Evolutionary conservation across 2,113 vertebrate genomes (phyloP).

Genomic region (Rattus norvegicus): GRCr8 NC_086026.1:21288001-21288500

Average conservation of each 20-base stretch:
- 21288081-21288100: not conserved
- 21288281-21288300: not conserved
- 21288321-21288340: not conserved
- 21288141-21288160: not conserved
- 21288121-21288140: not conserved
- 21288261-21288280: not conserved
- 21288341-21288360: too few species aligned
- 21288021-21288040: not conserved
- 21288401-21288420: too few species aligned
- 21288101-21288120: not conserved
- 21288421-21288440: too few species aligned
- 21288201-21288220: not conserved
- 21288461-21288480: too few species aligned
- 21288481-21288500: too few species aligned
- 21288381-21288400: too few species aligned
- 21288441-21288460: too few species aligned
- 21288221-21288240: not conserved
- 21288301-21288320: not conserved
- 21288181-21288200: not conserved
- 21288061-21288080: not conserved
- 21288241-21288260: not conserved
- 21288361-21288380: too few species aligned
- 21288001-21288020: not conserved
- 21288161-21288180: not conserved
- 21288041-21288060: not conserved